phyloP scores from a whole-genome alignment of 2,888 invertebrate genomes.

The Cremastobaeus sp. region DNA sequence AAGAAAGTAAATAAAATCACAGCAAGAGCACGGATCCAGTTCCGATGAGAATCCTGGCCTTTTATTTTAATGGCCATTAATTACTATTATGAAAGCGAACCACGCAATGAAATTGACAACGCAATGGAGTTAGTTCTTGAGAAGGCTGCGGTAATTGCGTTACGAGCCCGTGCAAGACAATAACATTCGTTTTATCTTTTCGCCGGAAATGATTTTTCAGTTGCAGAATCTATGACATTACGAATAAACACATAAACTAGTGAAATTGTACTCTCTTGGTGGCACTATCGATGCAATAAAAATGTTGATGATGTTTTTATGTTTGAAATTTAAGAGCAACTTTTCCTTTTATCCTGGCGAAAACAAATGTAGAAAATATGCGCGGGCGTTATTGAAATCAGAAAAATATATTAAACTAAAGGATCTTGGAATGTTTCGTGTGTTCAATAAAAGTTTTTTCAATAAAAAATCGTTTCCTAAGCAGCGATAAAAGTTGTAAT shows the following conservation, averaged over 20 bases:
- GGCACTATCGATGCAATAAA: background rate
- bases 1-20: background rate
- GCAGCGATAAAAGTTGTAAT: too few relatives aligned
- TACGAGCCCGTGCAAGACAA: background rate
- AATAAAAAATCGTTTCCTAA: too few relatives aligned
- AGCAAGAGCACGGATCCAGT: background rate
- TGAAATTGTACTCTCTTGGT: background rate
- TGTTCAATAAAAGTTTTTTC: too few relatives aligned
- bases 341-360: too few relatives aligned
- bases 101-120: constrained; percentile 6
- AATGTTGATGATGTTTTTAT: background rate
- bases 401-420: too few relatives aligned
- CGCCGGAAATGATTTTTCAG: constrained; percentile 2
- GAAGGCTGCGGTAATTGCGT: constrained; percentile 8
- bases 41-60: background rate
- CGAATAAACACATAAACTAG: constrained; percentile 1
- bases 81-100: constrained; percentile 12
- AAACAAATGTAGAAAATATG: too few relatives aligned
- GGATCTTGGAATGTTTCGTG: too few relatives aligned
- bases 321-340: too few relatives aligned
- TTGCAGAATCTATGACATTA: background rate
- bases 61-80: constrained; percentile 8
- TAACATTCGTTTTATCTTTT: constrained; percentile 4
- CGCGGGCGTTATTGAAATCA: too few relatives aligned
- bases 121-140: constrained; percentile 11